These are phyloP conservation scores for Ianthella basta DNA, from an alignment of 37 sponge, comb jelly and placozoan genomes.

Conservation along the genomic window DNA sequence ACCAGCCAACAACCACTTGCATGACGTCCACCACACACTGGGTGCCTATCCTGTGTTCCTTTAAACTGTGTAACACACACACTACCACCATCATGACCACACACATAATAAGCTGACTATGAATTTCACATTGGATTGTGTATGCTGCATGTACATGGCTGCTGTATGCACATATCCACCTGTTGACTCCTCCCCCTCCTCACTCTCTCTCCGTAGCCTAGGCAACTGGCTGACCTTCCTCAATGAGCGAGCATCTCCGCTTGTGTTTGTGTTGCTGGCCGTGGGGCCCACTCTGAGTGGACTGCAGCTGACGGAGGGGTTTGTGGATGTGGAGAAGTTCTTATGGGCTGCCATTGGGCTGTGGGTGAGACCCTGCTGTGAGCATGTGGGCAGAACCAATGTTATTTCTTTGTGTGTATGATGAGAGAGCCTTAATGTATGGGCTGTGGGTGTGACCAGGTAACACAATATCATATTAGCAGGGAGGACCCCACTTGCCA, in stretches of 20 bases:
- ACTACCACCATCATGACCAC: too few species aligned
- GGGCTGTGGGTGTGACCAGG: neutral
- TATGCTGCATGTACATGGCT: too few species aligned
- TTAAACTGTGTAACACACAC: too few species aligned
- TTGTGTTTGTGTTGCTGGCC: slow-evolving; percentile 66
- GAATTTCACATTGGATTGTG: too few species aligned
- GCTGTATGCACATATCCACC: too few species aligned
- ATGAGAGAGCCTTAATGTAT: neutral
- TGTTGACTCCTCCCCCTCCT: too few species aligned
- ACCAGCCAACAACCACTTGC: too few species aligned
- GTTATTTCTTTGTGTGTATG: neutral
- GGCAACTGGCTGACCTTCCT: slow-evolving; percentile 68
- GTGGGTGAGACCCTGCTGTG: slow-evolving; percentile 53
- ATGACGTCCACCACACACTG: too few species aligned
- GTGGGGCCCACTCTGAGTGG: slow-evolving; percentile 65
- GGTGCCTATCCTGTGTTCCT: too few species aligned
- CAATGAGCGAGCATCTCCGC: slow-evolving; percentile 81
- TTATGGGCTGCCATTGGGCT: slow-evolving; percentile 50
- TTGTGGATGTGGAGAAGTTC: slow-evolving; percentile 54
- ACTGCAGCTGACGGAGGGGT: slow-evolving; percentile 44
- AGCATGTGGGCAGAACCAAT: neutral
- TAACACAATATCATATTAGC: too few species aligned
- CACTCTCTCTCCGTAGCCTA: slow-evolving; percentile 48
- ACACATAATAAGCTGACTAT: too few species aligned
- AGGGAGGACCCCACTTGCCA: too few species aligned